Base-by-base conservation (phyloP, 2,797 vertebrate genomes). In the Leptatherina wallacei region DNA sequence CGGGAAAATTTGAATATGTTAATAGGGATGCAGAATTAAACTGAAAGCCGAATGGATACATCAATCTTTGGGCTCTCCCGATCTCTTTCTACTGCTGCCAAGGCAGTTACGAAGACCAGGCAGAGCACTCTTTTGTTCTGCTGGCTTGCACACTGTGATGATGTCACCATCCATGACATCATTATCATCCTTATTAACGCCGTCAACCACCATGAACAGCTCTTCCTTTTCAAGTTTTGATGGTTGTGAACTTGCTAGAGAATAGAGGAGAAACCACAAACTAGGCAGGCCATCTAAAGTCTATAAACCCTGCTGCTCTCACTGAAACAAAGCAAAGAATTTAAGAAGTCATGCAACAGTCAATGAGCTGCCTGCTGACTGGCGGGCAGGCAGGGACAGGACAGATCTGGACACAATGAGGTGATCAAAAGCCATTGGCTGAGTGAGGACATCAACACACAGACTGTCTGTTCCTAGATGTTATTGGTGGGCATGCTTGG, bases 1-100 rank as follows among this genome's bases (percentile, higher is more conserved):
- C 62, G 70, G 82, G 82, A 71, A 90, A 87, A 93, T 93, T 88
- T 91, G 74, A 94, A 93, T 91, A 92, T 87, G 88, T 89, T 89
- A 92, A 93, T 80, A 85, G 82, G 82, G 82, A 71, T 71, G 71
- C 81, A 80, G 88, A 91, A 91, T 91, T 89, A 85, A 88, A 90
- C 85, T 75, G 80, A 85, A 83, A 89, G 88, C 88, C 81, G 74
- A 93, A 91, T 90, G 84, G 88, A 90, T 87, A 88, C 88, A 90
- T 92, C 90, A 91, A 81, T 90, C 75, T 89, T 80, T 86, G 61
- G 78, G 52, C 59, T 16, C 69, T 61, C 78, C 82, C 52, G 61
- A 78, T 78, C 66, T 71, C 72, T 76, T 54, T 71, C 59, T 73
- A 65, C 66, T 69, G 65, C 82, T 91, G 91, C 90, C 91, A 93